Evolutionary conservation across 2,797 vertebrate species (phyloP).

Genomic region (Sebastes cheni): DNA sequence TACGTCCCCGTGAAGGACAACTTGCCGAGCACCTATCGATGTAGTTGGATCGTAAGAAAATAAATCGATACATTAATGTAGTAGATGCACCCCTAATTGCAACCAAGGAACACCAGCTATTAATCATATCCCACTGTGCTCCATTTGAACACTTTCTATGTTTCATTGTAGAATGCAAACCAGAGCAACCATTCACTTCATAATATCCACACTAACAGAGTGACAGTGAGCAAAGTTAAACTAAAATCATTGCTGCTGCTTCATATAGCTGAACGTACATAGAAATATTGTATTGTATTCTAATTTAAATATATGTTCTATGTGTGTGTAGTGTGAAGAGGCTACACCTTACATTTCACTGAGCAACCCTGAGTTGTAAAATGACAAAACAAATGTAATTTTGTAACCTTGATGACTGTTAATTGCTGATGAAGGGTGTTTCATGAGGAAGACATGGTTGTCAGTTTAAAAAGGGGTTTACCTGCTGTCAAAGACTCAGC

Average conservation of each 20-base stretch:
- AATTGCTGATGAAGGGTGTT: not conserved
- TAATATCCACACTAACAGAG: not conserved
- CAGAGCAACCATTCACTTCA: not conserved
- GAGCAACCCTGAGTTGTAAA: not conserved
- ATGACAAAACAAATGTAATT: not conserved
- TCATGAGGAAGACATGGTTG: not conserved
- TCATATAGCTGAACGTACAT: not conserved
- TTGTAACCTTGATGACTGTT: not conserved
- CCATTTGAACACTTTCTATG: not conserved
- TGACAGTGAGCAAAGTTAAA: not conserved
- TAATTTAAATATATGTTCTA: not conserved
- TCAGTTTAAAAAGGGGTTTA: slow-evolving; percentile 1
- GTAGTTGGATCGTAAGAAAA: too few relatives aligned
- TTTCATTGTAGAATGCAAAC: not conserved
- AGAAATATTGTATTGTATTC: not conserved
- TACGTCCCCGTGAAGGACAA: too few relatives aligned
- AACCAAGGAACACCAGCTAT: too few relatives aligned
- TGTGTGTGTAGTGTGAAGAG: not conserved
- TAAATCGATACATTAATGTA: too few relatives aligned
- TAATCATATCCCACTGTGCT: too few relatives aligned
- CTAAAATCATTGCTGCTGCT: not conserved
- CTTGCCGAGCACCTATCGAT: too few relatives aligned
- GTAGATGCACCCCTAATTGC: too few relatives aligned
- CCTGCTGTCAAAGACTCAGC: slow-evolving; percentile 75
- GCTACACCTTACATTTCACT: not conserved